phyloP scores from a whole-genome alignment of 2,888 invertebrate genomes.

The Acanthococcus lagerstroemiae region DNA sequence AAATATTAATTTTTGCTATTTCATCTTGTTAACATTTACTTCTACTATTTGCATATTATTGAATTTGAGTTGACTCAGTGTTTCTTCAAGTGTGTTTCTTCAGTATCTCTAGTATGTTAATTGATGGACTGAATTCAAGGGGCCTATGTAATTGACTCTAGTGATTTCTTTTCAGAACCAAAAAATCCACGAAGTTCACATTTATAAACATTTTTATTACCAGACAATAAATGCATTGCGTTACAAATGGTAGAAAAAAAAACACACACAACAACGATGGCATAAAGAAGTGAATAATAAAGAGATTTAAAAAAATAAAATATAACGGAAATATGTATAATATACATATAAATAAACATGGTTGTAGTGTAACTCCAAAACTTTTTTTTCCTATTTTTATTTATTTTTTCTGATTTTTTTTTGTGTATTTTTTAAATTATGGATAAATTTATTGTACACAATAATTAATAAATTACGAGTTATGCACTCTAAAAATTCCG shows the following conservation, averaged over 20 bases:
- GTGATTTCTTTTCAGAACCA: background rate
- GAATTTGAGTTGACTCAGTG: too few species aligned
- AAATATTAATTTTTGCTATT: too few species aligned
- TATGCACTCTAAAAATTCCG: too few species aligned
- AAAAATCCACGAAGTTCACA: background rate
- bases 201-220: slow-evolving; percentile 18
- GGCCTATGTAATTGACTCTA: too few species aligned
- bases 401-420: background rate
- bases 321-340: slow-evolving; percentile 5
- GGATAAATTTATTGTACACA: background rate
- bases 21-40: too few species aligned
- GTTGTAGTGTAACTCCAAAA: slow-evolving; percentile 19
- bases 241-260: slow-evolving; percentile 26
- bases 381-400: background rate
- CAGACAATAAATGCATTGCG: slow-evolving; percentile 28
- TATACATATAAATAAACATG: slow-evolving; percentile 18
- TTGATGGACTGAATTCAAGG: too few species aligned
- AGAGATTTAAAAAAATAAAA: slow-evolving; percentile 18
- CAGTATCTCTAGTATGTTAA: too few species aligned
- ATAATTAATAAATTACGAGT: background rate
- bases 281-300: slow-evolving; percentile 26
- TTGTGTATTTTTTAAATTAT: background rate
- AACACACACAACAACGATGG: slow-evolving; percentile 28
- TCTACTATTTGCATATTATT: too few species aligned
- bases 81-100: too few species aligned